A percentile compares a stretch with the other conserved stretches of the same genome.
Evolutionary conservation across 2,888 invertebrate genomes (phyloP).

Genomic region (Xanthostigma xanthostigma): DNA sequence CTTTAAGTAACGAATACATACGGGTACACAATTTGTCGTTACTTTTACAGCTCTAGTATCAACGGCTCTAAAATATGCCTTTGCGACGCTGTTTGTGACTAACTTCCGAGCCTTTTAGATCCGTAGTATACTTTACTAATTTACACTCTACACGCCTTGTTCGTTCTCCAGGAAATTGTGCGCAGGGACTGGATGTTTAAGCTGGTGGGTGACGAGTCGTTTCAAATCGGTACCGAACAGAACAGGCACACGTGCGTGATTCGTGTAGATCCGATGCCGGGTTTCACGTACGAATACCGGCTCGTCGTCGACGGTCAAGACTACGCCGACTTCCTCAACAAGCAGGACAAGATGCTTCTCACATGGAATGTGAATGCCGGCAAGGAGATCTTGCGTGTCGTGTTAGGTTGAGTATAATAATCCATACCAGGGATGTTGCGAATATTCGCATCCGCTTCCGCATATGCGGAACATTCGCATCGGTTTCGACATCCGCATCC

Average conservation of each 20-base stretch:
- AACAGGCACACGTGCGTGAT: conserved; percentile 27
- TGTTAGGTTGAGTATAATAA: conserved; percentile 46
- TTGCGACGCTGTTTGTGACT: too few relatives aligned
- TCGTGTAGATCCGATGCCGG: conserved; percentile 44
- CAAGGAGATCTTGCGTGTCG: conserved; percentile 45
- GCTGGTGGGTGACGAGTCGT: conserved; percentile 70
- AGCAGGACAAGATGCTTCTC: conserved; percentile 57
- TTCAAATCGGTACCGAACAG: conserved; percentile 40
- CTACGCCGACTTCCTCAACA: conserved; percentile 64
- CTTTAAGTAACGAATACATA: too few relatives aligned
- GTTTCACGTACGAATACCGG: conserved; percentile 68
- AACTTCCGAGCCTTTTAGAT: neutral
- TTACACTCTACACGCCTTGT: neutral
- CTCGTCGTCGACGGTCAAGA: conserved; percentile 71
- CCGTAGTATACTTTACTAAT: neutral
- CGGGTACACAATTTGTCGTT: too few relatives aligned
- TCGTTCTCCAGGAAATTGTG: conserved; percentile 44
- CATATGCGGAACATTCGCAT: too few relatives aligned
- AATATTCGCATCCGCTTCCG: too few relatives aligned
- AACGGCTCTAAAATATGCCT: too few relatives aligned
- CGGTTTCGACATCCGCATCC: too few relatives aligned
- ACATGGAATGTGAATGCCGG: conserved; percentile 51
- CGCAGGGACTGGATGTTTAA: conserved; percentile 86
- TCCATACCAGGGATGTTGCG: too few relatives aligned
- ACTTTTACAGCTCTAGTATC: too few relatives aligned